Percentiles rank a stretch among this genome's conserved stretches.
Conservation (phyloP, 2,113 vertebrate species). For the Manacus vitellinus region DNA sequence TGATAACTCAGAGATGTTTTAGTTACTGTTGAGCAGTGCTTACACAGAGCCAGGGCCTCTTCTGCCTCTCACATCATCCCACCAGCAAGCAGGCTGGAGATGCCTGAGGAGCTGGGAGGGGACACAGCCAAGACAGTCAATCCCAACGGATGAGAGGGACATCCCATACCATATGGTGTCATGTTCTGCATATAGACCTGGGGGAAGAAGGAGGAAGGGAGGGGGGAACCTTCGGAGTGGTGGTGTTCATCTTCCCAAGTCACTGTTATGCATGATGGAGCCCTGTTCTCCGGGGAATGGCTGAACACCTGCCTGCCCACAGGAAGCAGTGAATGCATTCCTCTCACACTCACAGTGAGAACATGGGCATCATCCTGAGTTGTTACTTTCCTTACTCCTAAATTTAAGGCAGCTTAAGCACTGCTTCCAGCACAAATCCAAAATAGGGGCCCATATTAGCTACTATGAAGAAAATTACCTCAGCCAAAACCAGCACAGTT, state of each 20-base stretch:
- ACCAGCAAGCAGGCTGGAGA: accelerated
- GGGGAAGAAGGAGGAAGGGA: neutral
- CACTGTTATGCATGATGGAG: neutral
- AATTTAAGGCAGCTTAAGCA: neutral
- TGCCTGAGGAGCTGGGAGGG: neutral
- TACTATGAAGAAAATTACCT: neutral
- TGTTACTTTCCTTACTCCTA: neutral
- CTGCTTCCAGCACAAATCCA: neutral
- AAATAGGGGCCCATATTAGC: neutral
- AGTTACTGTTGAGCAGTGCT: neutral
- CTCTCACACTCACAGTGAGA: accelerated
- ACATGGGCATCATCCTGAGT: neutral
- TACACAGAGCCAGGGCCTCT: too few species aligned
- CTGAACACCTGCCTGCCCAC: neutral
- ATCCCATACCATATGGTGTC: neutral
- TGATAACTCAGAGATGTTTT: neutral
- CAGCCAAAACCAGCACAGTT: neutral
- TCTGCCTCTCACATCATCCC: neutral
- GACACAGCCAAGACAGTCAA: neutral
- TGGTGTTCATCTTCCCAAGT: neutral
- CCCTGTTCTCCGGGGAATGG: neutral
- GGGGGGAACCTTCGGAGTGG: accelerated
- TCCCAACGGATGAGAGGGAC: neutral
- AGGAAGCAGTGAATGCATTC: neutral
- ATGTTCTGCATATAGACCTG: neutral